Evolutionary conservation across 1,140 invertebrate species (phyloP), one percentile per base, ranked within the genome.

Genomic region (Venustaconcha ellipsiformis): DNA sequence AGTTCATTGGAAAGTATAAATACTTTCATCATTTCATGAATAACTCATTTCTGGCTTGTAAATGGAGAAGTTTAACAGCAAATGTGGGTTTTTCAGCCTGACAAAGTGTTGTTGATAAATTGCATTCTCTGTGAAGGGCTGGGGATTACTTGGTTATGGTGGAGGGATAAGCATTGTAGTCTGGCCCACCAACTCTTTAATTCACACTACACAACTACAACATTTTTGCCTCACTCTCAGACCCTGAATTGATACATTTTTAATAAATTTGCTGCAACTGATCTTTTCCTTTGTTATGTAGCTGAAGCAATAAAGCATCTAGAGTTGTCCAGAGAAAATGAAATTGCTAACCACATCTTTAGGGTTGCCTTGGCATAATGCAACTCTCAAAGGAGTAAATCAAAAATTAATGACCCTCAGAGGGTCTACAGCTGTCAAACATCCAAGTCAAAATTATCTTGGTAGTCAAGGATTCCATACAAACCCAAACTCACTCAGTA

Each of bases 81-180:
- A 75, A 67, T 75, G 48, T 71, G 68, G 65, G 55, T 76, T 76
- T 71, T 70, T 55, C 69, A 64, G 60, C 30, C 66, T 70, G 74
- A 76, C 74, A 76, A 67, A 67, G 65, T 76, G 68, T 71, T 76
- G 62, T 67, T 70, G 74, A 76, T 76, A 76, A 76, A 76, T 76
- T 68, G 67, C 68, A 70, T 70, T 71, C 56, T 66, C 55, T 58
- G 60, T 58, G 55, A 56, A 37, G 37, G 74, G 59, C 37, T 37
- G 64, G 26, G 57, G 59, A 76, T 18, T 58, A 26, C 67, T 70
- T 70, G 30, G 37, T 55, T 48, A 59, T 64, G 8, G 37, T 48
- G 37, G 37, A 48, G 37, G 37, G 8, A 48, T 48, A 48, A 48
- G 37, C 37, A 48, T 48, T 48, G 37, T 37, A 37, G 37, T 37